A percentile compares a stretch with the other conserved stretches of the same genome.
These are phyloP conservation scores for Myiozetetes cayanensis DNA, from an alignment of 2,113 vertebrate species.

Conservation along the genomic window DNA sequence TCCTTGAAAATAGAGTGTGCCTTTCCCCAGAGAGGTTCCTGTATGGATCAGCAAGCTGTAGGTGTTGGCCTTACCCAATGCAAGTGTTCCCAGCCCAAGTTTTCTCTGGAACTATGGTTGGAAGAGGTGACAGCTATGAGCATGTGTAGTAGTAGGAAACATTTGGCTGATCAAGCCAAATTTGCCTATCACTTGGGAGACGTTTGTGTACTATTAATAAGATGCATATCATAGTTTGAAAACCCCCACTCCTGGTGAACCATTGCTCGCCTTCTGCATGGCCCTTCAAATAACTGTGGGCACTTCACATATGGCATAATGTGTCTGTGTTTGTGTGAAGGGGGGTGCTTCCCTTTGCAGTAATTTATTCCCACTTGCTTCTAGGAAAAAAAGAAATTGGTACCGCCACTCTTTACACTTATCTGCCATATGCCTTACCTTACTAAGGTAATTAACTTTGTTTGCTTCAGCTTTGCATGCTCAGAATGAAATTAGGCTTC, in stretches of 20 bases:
- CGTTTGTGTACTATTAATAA: not conserved
- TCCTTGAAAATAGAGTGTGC: not conserved
- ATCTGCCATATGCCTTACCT: not conserved
- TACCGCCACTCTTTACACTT: not conserved
- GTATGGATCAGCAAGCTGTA: not conserved
- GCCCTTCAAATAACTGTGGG: not conserved
- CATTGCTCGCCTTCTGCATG: not conserved
- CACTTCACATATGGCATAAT: not conserved
- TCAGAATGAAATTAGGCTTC: constrained; percentile 1
- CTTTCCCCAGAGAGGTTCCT: not conserved
- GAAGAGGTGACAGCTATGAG: not conserved
- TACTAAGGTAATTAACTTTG: not conserved
- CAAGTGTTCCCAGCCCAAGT: not conserved
- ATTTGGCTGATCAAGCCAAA: not conserved
- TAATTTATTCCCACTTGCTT: not conserved
- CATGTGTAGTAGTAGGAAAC: not conserved
- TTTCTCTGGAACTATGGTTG: not conserved
- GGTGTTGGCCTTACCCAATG: not conserved
- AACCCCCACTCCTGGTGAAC: not conserved
- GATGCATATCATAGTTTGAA: not conserved
- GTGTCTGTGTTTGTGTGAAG: not conserved
- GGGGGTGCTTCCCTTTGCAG: not conserved
- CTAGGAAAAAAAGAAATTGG: not conserved
- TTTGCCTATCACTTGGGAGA: not conserved
- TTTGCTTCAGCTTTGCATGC: not conserved